Evolutionary conservation across 1,140 invertebrate species (phyloP).

Genomic region (Branchinecta lindahli): DNA sequence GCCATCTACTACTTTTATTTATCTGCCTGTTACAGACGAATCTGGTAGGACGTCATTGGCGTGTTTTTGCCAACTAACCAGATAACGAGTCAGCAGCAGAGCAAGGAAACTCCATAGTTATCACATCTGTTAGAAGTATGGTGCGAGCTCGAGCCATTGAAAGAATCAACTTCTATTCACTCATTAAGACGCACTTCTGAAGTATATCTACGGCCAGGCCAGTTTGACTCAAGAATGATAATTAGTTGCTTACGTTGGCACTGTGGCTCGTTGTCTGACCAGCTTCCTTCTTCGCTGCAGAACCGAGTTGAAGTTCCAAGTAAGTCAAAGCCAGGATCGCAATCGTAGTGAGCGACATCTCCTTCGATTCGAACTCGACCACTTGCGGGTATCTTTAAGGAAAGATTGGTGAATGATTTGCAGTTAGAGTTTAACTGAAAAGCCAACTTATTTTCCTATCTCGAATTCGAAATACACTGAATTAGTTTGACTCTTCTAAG

Average conservation of each 20-base stretch:
- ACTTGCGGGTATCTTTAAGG: slow-evolving; percentile 19
- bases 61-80: background rate
- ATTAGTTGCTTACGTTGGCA: slow-evolving; percentile 23
- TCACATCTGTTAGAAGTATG: no score
- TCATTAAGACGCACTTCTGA: no score
- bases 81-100: slow-evolving; percentile 11
- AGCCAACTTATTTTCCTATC: no score
- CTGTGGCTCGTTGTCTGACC: slow-evolving; percentile 27
- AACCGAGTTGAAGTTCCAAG: slow-evolving; percentile 27
- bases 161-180: no score
- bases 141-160: no score
- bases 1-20: slow-evolving; percentile 14
- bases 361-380: slow-evolving; percentile 17
- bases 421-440: no score
- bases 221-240: no score
- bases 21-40: no score
- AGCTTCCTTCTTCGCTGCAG: slow-evolving; percentile 31
- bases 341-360: slow-evolving; percentile 27
- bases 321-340: slow-evolving; percentile 30
- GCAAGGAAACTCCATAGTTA: no score
- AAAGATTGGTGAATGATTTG: background rate
- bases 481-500: no score
- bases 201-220: no score
- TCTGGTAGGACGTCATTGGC: background rate
- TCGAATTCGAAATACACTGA: no score